Conservation (phyloP, 2,888 invertebrate species). For the Amiota mariae region DNA sequence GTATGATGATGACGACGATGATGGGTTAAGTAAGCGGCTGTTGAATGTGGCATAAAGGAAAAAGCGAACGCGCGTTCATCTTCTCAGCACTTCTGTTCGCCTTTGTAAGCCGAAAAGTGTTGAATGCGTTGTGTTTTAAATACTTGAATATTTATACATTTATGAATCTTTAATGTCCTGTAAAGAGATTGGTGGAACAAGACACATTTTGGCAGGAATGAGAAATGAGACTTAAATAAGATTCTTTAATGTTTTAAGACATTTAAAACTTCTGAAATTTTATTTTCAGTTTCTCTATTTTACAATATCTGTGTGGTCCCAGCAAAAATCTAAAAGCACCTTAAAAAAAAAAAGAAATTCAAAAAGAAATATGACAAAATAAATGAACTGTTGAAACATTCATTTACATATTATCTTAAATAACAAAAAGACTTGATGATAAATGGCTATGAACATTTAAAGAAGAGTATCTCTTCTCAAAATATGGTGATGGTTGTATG, state of each 20-base stretch:
- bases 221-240: not conserved
- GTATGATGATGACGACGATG: constrained; percentile 41
- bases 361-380: constrained; percentile 8
- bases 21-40: constrained; percentile 44
- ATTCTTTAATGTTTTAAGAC: not conserved
- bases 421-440: not conserved
- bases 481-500: not conserved
- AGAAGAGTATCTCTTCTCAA: not conserved
- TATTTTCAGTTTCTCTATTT: no score
- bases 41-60: constrained; percentile 6
- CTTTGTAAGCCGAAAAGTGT: not conserved
- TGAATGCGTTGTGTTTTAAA: constrained; percentile 9
- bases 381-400: constrained; percentile 19
- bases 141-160: constrained; percentile 51
- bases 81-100: constrained; percentile 30
- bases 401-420: constrained; percentile 14
- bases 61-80: constrained; percentile 24
- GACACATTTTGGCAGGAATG: constrained; percentile 4
- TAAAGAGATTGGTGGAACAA: constrained; percentile 25
- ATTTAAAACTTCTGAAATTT: no score
- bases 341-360: not conserved
- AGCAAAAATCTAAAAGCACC: not conserved
- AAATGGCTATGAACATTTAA: constrained; percentile 5
- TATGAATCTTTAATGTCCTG: constrained; percentile 63
- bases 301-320: not conserved